Evolutionary conservation across 2,888 invertebrate species (phyloP), one percentile per base, ranked within the genome.

Genomic region (Cylindroiulus punctatus): DNA sequence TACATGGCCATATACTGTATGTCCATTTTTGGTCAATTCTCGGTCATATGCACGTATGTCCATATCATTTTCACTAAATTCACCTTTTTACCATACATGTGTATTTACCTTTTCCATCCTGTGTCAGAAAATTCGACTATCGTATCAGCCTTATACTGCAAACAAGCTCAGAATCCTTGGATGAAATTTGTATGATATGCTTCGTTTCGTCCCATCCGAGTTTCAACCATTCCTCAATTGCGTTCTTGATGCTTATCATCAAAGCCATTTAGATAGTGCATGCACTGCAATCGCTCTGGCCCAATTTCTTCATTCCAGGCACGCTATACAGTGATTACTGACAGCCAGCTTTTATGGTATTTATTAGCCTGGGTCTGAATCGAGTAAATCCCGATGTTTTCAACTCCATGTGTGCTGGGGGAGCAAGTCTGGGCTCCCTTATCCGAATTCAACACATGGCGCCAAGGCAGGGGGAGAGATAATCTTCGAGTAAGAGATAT

Each of bases 281-380:
- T 8, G 57, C 7, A 65, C 1, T 65, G 57, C 22, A 65, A 65
- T 65, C 57, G 19, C 19, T 19, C n/a, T 76, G 76, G 76, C 22
- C 76, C 76, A 76, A 76, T 76, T 76, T 76, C 76, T 76, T 76
- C 76, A 76, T 76, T 76, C 76, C 76, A 76, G 22, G 76, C 76
- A 76, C 76, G 76, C 76, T 76, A 14, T 30, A 76, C 30, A 26
- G 30, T 30, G 76, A 76, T 76, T 76, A 76, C 76, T 30, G 76
- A 30, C 76, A 76, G 76, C 76, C 30, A 76, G 76, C 76, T 26
- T 76, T 76, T 76, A 76, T 30, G 26, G 30, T 30, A 76, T 76
- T 26, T 76, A 76, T 76, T 76, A 76, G 26, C 76, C 76, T 76
- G 30, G 76, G 30, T 76, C 30, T 30, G 76, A 76, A 26, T 76